Evolutionary conservation across 1,140 invertebrate genomes (phyloP).

Genomic region (Diorhabda elongata): DNA sequence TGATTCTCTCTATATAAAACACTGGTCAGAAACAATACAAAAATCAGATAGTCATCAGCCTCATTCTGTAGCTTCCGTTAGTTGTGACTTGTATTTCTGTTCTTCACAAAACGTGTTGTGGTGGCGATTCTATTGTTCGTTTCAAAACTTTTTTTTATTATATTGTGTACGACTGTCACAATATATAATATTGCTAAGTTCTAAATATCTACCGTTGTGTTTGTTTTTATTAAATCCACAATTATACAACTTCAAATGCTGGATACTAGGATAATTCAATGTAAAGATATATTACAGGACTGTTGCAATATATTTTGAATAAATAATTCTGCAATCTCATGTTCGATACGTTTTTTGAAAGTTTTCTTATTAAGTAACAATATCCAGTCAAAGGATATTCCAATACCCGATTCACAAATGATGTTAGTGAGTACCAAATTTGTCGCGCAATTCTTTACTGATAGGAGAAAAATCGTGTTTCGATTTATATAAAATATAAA

Average conservation of each 20-base stretch:
- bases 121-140: constrained; percentile 24
- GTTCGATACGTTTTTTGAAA: too few relatives aligned
- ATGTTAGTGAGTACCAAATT: too few relatives aligned
- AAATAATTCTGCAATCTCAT: too few relatives aligned
- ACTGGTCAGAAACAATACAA: constrained; percentile 21
- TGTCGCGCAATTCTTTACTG: too few relatives aligned
- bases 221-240: constrained; percentile 9
- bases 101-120: constrained; percentile 33
- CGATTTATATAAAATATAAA: too few relatives aligned
- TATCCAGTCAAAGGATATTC: too few relatives aligned
- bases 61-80: constrained; percentile 32
- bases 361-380: too few relatives aligned
- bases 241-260: constrained; percentile 8
- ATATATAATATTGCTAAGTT: constrained; percentile 12
- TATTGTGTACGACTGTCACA: constrained; percentile 11
- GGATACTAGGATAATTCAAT: too few relatives aligned
- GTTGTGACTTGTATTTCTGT: constrained; percentile 29
- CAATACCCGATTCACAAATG: too few relatives aligned
- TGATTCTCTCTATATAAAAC: background rate
- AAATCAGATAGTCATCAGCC: constrained; percentile 31
- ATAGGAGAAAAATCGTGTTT: too few relatives aligned
- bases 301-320: too few relatives aligned
- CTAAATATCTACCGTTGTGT: constrained; percentile 15
- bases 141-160: constrained; percentile 20
- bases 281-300: too few relatives aligned